These are phyloP conservation scores for Leucania comma DNA, from an alignment of 2,888 invertebrate genomes.

Conservation along the genomic window DNA sequence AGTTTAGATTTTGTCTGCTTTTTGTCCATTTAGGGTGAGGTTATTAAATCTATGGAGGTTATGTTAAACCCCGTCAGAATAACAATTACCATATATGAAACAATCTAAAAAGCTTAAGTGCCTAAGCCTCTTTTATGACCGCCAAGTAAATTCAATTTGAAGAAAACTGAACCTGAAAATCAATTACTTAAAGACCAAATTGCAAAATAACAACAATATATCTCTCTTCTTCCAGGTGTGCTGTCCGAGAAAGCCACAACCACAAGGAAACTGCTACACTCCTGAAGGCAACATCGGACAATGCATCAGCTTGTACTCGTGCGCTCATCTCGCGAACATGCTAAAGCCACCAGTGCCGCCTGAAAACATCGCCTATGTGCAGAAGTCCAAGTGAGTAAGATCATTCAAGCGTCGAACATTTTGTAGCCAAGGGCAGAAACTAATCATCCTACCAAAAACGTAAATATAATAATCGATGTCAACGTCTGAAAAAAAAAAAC, in stretches of 20 bases:
- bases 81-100: too few species aligned
- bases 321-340: constrained; percentile 67
- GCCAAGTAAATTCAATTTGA: not conserved
- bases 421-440: too few species aligned
- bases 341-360: constrained; percentile 66
- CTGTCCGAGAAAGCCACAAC: constrained; percentile 35
- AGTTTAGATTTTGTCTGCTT: constrained; percentile 8
- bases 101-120: too few species aligned
- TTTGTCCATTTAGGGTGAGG: not conserved
- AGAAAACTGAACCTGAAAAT: not conserved
- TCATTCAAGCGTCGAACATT: not conserved
- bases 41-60: not conserved
- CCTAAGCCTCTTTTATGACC: not conserved
- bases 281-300: constrained; percentile 72
- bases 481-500: too few species aligned
- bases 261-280: constrained; percentile 67
- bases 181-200: not conserved
- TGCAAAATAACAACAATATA: not conserved
- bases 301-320: constrained; percentile 73
- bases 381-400: constrained; percentile 72
- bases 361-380: constrained; percentile 68
- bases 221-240: constrained; percentile 51
- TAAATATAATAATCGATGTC: too few species aligned
- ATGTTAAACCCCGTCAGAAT: too few species aligned
- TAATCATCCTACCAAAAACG: too few species aligned